Evolutionary conservation across 2,797 vertebrate species (phyloP), one percentile per base, ranked within the genome.

Genomic region (Poecilia gillii): DNA sequence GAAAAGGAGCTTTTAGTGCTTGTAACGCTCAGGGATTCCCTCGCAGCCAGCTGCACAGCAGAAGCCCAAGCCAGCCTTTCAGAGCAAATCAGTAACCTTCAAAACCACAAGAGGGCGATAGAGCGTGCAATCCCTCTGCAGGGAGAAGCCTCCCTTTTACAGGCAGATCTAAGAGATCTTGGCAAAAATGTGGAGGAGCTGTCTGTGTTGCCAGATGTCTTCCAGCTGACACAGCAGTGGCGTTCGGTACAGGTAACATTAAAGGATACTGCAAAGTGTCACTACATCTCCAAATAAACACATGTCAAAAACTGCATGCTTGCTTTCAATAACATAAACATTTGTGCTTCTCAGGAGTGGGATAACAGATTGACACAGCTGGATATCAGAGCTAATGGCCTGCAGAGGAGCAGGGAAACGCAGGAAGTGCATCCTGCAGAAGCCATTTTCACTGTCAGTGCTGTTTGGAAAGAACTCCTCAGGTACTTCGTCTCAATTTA

Each of bases 61-160:
- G 85, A 93, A 72, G 81, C 71, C 18, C 74, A 13, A 59, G 39
- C 45, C 70, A 71, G 76, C 14, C 23, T 88, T 25, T 86, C 77
- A 25, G 86, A 83, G 78, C 75, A 85, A 66, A 45, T 88, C 49
- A 18, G 41, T 33, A 46, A 25, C 59, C 84, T 90, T 47, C 83
- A 81, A 12, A 73, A 74, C 87, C 94, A 92, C 75, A 84, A 87
- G 90, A 85, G 81, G 86, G 88, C 74, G 20, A 79, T 90, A 75
- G 84, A 91, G 20, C 18, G 39, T 41, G 16, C 70, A 2, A 51
- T 2, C 70, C 45, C 85, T n/a, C 0, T 68, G 25, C 72, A 59
- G 13, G 66, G 79, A 28, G 81, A 90, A 53, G 55, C 72, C 45
- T n/a, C 70, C 6, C 46, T 76, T 71, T 41, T 90, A 1, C 86